Evolutionary conservation across 2,888 invertebrate species (phyloP).

Genomic region (Agriotes lineatus): DNA sequence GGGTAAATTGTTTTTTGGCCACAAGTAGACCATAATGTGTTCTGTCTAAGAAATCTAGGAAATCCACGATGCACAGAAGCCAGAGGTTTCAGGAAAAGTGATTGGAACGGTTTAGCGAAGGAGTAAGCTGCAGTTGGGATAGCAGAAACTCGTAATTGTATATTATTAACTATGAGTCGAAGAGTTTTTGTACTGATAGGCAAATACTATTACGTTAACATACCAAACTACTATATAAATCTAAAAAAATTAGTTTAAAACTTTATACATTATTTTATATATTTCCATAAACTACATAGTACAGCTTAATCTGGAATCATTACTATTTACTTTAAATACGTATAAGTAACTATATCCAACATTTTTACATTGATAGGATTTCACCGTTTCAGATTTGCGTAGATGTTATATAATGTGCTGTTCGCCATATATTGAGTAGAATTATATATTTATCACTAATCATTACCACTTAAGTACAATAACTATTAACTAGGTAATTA

Average conservation of each 20-base stretch:
- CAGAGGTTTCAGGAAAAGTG: no score
- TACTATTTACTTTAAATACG: not conserved
- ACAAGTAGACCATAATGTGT: no score
- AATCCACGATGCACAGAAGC: no score
- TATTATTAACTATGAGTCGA: no score
- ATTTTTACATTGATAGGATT: constrained; percentile 6
- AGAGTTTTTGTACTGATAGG: no score
- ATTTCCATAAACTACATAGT: constrained; percentile 20
- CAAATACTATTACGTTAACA: no score
- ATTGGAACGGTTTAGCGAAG: no score
- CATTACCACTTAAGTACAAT: constrained; percentile 15
- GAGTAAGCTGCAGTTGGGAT: no score
- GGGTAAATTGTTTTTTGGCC: no score
- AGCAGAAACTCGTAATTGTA: no score
- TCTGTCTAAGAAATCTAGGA: no score
- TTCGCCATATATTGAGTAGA: not conserved
- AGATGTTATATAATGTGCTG: constrained; percentile 24
- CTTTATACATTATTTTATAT: constrained; percentile 13
- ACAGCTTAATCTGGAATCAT: constrained; percentile 3
- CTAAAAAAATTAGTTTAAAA: not conserved
- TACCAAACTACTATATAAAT: no score
- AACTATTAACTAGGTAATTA: constrained; percentile 20
- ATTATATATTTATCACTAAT: constrained; percentile 2
- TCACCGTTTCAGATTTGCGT: constrained; percentile 1
- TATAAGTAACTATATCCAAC: constrained; percentile 9